Percentiles rank a stretch among this genome's conserved stretches.
phyloP scores from a whole-genome alignment of 2,888 invertebrate species.

The Odontocolon sp. region DNA sequence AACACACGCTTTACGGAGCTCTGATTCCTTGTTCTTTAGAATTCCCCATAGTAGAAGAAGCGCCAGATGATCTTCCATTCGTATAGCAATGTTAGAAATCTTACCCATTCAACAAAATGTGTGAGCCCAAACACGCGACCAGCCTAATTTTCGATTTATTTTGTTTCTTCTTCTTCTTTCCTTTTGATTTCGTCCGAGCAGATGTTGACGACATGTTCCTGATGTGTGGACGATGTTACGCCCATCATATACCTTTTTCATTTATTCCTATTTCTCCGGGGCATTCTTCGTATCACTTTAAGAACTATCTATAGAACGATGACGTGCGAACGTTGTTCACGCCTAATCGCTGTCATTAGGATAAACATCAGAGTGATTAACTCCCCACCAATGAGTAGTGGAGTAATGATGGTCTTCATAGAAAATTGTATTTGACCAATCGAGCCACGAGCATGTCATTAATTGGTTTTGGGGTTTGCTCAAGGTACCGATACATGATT shows the following conservation, averaged over 20 bases:
- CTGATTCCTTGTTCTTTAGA: background rate
- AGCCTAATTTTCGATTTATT: slow-evolving; percentile 12
- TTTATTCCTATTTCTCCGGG: too few relatives aligned
- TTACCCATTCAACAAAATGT: background rate
- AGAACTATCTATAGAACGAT: too few relatives aligned
- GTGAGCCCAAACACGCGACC: slow-evolving; percentile 38
- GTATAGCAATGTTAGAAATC: slow-evolving; percentile 10
- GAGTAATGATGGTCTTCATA: too few relatives aligned
- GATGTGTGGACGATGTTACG: background rate
- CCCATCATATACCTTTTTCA: background rate
- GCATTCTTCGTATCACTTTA: too few relatives aligned
- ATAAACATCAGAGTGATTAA: too few relatives aligned
- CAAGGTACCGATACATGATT: too few relatives aligned
- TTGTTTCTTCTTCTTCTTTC: background rate
- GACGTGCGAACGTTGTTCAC: too few relatives aligned
- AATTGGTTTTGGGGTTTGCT: too few relatives aligned
- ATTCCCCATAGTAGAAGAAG: slow-evolving; percentile 11
- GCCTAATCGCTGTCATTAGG: too few relatives aligned
- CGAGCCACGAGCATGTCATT: too few relatives aligned
- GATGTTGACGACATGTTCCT: slow-evolving; percentile 6
- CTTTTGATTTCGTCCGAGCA: slow-evolving; percentile 9
- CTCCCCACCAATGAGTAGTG: too few relatives aligned
- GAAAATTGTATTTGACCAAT: too few relatives aligned
- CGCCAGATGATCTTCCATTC: slow-evolving; percentile 36
- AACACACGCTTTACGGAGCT: background rate